A percentile compares a stretch with the other conserved stretches of the same genome.
Evolutionary conservation across 2,888 invertebrate species (phyloP).

Genomic region (Drosophila buzzatii): DNA sequence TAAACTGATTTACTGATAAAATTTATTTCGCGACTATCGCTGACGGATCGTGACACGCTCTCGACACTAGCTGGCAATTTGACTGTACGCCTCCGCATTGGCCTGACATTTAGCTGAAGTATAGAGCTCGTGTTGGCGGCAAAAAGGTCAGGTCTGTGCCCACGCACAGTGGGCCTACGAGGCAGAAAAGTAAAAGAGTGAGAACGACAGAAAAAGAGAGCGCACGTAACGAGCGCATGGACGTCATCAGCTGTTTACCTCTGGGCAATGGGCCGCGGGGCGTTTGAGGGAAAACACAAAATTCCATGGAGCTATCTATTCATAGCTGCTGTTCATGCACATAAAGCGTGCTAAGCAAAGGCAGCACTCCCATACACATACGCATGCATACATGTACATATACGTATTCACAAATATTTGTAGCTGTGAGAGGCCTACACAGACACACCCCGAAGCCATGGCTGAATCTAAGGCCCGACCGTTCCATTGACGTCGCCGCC

Average conservation of each 20-base stretch:
- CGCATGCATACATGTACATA: not conserved
- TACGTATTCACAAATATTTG: not conserved
- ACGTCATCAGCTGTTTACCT: constrained; percentile 75
- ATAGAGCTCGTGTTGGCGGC: constrained; percentile 16
- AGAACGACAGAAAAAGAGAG: constrained; percentile 11
- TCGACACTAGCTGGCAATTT: not conserved
- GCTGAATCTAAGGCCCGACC: constrained; percentile 38
- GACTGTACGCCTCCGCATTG: constrained; percentile 17
- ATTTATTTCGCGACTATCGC: not conserved
- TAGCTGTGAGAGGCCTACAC: constrained; percentile 35
- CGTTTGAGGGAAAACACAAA: constrained; percentile 44
- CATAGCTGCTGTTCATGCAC: constrained; percentile 75
- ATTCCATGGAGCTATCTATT: constrained; percentile 72
- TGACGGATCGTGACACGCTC: not conserved
- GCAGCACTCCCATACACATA: constrained; percentile 23
- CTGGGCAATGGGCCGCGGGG: constrained; percentile 11
- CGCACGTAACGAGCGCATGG: constrained; percentile 74
- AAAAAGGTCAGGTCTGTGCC: constrained; percentile 70
- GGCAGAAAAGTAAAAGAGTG: not conserved
- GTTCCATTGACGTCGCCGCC: constrained; percentile 44
- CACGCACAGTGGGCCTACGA: constrained; percentile 40
- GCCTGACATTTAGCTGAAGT: constrained; percentile 30
- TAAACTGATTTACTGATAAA: not conserved
- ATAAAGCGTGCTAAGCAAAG: constrained; percentile 66
- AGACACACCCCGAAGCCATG: constrained; percentile 71